Evolutionary conservation across 37 sponge, comb jelly and placozoan genomes (phyloP).

Genomic region (Mnemiopsis leidyi): DNA sequence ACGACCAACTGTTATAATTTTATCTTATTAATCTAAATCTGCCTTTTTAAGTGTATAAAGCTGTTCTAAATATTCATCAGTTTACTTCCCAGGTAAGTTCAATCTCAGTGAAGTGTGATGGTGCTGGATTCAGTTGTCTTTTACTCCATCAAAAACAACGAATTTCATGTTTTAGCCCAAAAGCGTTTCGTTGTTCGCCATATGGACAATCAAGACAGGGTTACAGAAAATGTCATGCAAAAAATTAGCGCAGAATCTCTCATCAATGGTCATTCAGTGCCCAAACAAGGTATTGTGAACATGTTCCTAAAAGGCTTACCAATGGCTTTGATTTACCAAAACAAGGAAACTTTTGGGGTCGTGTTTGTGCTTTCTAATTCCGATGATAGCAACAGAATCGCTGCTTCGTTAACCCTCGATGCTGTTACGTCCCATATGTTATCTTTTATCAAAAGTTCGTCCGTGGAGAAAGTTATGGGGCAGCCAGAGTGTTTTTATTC

Average conservation of each 20-base stretch:
- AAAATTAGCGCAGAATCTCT: conserved; percentile 10
- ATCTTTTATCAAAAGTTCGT: too few species aligned
- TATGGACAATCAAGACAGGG: conserved; percentile 36
- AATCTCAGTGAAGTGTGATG: too few species aligned
- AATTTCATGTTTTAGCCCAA: not conserved
- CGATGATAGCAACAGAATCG: conserved; percentile 50
- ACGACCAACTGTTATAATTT: too few species aligned
- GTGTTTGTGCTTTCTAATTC: not conserved
- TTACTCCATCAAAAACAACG: not conserved
- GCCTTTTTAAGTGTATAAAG: too few species aligned
- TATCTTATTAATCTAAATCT: too few species aligned
- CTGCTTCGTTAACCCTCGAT: conserved; percentile 40
- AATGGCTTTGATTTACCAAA: conserved; percentile 35
- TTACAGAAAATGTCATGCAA: not conserved
- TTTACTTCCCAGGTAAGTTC: too few species aligned
- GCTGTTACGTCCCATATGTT: not conserved
- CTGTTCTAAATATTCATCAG: too few species aligned
- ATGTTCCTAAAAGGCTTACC: not conserved
- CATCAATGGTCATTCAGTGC: not conserved
- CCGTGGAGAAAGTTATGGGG: not conserved
- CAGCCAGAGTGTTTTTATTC: conserved; percentile 10
- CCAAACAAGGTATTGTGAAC: conserved; percentile 47
- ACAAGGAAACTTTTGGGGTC: not conserved
- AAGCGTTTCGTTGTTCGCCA: not conserved
- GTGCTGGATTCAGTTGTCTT: not conserved